Conservation (phyloP, 1,140 invertebrate species). For the Zophobas atratus region DNA sequence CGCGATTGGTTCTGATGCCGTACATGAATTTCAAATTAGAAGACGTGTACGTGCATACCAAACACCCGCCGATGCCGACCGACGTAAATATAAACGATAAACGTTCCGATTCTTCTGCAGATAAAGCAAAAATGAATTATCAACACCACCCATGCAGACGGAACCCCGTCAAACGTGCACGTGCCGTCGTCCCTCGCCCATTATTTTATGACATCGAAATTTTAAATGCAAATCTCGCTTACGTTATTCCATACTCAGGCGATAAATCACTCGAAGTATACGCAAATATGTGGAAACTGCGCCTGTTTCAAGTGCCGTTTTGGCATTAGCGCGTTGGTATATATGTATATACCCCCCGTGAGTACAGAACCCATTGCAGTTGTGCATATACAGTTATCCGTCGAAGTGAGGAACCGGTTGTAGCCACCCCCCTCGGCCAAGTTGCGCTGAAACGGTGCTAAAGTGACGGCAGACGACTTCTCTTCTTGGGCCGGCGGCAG, state of each 20-base stretch:
- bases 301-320: neutral
- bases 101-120: neutral
- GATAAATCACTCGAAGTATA: too few relatives aligned
- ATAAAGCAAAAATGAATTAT: constrained; percentile 2
- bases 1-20: constrained; percentile 19
- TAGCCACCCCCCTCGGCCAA: constrained; percentile 50
- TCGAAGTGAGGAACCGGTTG: constrained; percentile 49
- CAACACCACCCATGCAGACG: neutral
- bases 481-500: constrained; percentile 28
- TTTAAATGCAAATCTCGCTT: neutral
- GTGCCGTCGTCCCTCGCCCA: neutral
- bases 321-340: neutral
- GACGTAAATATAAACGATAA: too few relatives aligned
- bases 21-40: constrained; percentile 38
- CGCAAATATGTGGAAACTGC: too few relatives aligned
- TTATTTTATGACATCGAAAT: neutral
- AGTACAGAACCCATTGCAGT: neutral
- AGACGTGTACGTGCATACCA: constrained; percentile 27
- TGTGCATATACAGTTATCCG: constrained; percentile 38
- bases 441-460: constrained; percentile 6
- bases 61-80: neutral
- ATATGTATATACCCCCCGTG: neutral
- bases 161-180: neutral
- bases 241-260: too few relatives aligned
- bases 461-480: constrained; percentile 3